Conservation (phyloP, 2,113 vertebrate species). For the Athene cunicularia region DNA sequence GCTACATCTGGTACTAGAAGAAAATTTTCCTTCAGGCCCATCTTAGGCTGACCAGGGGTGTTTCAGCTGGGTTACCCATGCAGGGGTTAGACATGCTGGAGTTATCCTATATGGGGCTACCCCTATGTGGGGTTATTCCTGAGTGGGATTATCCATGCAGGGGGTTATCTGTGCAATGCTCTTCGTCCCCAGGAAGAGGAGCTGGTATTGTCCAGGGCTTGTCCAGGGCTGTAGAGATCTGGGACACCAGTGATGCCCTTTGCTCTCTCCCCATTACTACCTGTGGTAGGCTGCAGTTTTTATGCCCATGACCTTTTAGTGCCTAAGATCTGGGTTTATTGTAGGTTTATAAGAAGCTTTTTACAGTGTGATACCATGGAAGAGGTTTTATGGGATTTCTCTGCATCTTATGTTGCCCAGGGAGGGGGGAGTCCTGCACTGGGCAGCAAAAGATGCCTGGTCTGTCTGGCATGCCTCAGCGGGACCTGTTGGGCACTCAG, state of each 20-base stretch:
- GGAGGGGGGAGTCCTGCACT: not conserved
- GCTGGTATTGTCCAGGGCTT: not conserved
- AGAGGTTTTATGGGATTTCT: not conserved
- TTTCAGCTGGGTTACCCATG: not conserved
- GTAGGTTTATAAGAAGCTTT: not conserved
- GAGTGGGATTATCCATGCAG: not conserved
- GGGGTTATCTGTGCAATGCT: not conserved
- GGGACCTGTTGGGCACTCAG: not conserved
- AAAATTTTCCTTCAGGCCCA: not conserved
- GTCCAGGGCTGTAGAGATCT: not conserved
- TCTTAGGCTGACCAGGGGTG: not conserved
- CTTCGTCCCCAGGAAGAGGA: not conserved
- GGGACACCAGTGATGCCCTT: not conserved
- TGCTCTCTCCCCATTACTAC: not conserved
- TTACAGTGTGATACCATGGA: not conserved
- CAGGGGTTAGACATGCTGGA: not conserved
- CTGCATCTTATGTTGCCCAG: not conserved
- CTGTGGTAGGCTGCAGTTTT: not conserved
- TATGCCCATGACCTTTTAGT: not conserved
- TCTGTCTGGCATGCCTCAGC: not conserved
- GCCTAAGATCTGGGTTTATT: not conserved
- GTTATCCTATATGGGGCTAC: not conserved
- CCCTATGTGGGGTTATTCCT: not conserved
- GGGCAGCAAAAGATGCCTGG: not conserved
- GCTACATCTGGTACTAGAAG: not conserved